Percentiles rank a stretch among this genome's conserved stretches.
phyloP scores from a whole-genome alignment of 2,888 invertebrate genomes.

The Rhingia rostrata region DNA sequence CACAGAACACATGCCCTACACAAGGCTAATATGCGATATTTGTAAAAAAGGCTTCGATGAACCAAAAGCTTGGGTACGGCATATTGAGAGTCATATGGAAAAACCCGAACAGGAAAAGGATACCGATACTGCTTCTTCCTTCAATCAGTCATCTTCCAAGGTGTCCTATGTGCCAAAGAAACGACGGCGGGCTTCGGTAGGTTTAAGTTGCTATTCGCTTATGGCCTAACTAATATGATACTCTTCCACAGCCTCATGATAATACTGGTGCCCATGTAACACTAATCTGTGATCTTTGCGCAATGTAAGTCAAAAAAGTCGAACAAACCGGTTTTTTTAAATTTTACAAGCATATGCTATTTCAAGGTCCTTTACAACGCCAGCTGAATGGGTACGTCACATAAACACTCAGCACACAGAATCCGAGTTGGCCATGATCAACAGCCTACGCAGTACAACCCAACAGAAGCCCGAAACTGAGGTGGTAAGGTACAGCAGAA shows the following conservation, averaged over 20 bases:
- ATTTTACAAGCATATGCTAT: not conserved
- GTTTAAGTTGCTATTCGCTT: conserved; percentile 39
- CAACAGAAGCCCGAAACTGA: conserved; percentile 48
- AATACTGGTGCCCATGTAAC: conserved; percentile 49
- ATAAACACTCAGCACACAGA: conserved; percentile 93
- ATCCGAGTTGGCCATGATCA: conserved; percentile 87
- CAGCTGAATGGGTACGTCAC: conserved; percentile 94
- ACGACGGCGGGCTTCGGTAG: conserved; percentile 85
- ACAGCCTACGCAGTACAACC: conserved; percentile 77
- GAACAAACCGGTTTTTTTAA: not conserved
- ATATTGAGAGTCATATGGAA: conserved; percentile 91
- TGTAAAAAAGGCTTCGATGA: conserved; percentile 92
- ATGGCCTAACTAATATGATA: not conserved
- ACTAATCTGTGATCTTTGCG: conserved; percentile 62
- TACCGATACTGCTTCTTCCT: conserved; percentile 34
- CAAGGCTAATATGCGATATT: conserved; percentile 91
- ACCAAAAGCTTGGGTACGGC: conserved; percentile 92
- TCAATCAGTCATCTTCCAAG: conserved; percentile 69
- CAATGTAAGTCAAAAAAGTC: conserved; percentile 37
- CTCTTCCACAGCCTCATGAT: conserved; percentile 28
- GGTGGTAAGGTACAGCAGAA: conserved; percentile 33
- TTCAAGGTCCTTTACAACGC: conserved; percentile 86
- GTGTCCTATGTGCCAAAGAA: conserved; percentile 81
- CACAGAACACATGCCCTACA: conserved; percentile 84
- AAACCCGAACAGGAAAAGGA: conserved; percentile 82